Percentiles rank a stretch among this genome's conserved stretches.
These are phyloP conservation scores for Dryococelus australis DNA, from an alignment of 2,888 invertebrate species.

Conservation along the genomic window DNA sequence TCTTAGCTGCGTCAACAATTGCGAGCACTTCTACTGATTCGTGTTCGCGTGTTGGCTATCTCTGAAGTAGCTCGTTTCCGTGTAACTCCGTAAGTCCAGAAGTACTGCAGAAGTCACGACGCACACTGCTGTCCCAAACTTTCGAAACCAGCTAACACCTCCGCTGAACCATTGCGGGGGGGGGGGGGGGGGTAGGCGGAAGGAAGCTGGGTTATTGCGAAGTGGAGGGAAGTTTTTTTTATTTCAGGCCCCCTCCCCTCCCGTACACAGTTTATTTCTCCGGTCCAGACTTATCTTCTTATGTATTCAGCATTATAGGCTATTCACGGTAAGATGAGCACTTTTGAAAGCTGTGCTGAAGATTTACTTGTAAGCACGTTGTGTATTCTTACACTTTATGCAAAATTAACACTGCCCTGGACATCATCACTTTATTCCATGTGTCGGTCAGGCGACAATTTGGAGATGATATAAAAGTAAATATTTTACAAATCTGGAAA, in stretches of 20 bases:
- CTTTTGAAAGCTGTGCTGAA: no score
- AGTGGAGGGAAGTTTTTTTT: not conserved
- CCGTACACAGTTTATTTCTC: not conserved
- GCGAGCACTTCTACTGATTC: not conserved
- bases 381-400: no score
- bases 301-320: not conserved
- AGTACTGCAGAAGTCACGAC: constrained; percentile 1
- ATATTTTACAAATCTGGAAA: no score
- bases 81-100: not conserved
- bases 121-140: not conserved
- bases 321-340: no score
- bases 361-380: no score
- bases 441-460: no score
- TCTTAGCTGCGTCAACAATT: not conserved
- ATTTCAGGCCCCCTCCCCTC: not conserved
- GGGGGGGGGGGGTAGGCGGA: not conserved
- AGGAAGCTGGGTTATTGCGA: not conserved
- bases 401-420: no score
- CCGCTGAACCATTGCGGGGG: not conserved
- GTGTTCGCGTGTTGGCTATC: not conserved
- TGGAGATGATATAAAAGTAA: no score
- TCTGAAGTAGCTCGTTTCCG: not conserved
- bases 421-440: no score
- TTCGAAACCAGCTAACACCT: not conserved
- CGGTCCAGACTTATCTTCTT: not conserved